Evolutionary conservation across 1,140 invertebrate species (phyloP).

Genomic region (Drosophila busckii): DNA sequence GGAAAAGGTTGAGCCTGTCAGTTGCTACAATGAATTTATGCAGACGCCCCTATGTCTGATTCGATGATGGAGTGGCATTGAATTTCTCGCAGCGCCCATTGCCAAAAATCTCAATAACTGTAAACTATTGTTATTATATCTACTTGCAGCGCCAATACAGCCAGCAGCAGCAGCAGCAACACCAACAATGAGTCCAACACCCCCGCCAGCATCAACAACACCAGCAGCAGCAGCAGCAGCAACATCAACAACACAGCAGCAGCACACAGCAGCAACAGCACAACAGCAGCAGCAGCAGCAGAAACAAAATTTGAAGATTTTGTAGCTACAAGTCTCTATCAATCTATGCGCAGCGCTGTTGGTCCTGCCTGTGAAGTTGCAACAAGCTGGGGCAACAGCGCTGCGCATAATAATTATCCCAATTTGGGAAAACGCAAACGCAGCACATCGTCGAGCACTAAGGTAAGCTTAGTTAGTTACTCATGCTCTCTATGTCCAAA

Average conservation of each 20-base stretch:
- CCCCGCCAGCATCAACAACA: constrained; percentile 28
- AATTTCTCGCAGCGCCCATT: constrained; percentile 18
- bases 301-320: too few species aligned
- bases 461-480: constrained; percentile 38
- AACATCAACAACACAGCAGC: not conserved
- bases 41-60: constrained; percentile 16
- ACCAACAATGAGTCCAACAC: constrained; percentile 21
- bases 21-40: constrained; percentile 72
- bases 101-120: constrained; percentile 10
- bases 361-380: too few species aligned
- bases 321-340: too few species aligned
- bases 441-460: constrained; percentile 38
- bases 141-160: constrained; percentile 43
- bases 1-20: constrained; percentile 56
- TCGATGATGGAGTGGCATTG: constrained; percentile 21
- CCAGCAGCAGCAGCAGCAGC: constrained; percentile 21
- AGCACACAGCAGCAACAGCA: constrained; percentile 12
- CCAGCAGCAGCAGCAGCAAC: constrained; percentile 42
- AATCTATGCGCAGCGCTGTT: too few species aligned
- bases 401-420: too few species aligned
- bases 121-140: constrained; percentile 14
- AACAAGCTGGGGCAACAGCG: too few species aligned
- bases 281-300: constrained; percentile 7
- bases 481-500: too few species aligned
- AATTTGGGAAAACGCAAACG: constrained; percentile 61